Conservation (phyloP, 2,888 invertebrate genomes). For the Arge pagana region DNA sequence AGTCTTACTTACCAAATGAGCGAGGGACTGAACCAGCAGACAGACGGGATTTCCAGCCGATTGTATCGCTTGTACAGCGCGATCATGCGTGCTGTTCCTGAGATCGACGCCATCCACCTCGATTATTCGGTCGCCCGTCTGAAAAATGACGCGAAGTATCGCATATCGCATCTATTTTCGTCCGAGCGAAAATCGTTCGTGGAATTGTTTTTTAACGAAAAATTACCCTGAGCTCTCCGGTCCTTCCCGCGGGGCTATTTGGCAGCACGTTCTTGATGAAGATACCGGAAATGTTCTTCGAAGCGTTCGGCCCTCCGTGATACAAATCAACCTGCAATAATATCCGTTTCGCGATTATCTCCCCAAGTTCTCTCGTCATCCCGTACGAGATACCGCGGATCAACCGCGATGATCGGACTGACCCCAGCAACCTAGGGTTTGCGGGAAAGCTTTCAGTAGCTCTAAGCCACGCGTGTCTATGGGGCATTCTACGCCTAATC, state of each 20-base stretch:
- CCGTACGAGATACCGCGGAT: too few species aligned
- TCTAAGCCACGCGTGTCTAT: too few species aligned
- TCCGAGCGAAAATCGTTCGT: background rate
- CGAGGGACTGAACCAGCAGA: slow-evolving; percentile 85
- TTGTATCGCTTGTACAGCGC: slow-evolving; percentile 92
- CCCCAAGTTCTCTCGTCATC: too few species aligned
- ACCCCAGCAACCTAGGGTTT: too few species aligned
- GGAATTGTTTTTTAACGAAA: background rate
- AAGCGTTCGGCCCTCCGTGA: slow-evolving; percentile 69
- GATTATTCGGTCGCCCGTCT: slow-evolving; percentile 87
- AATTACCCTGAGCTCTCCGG: slow-evolving; percentile 81
- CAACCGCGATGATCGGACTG: too few species aligned
- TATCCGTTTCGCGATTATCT: too few species aligned
- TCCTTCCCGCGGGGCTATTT: slow-evolving; percentile 90
- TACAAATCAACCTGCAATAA: slow-evolving; percentile 75
- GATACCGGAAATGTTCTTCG: slow-evolving; percentile 84
- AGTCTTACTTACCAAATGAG: slow-evolving; percentile 72
- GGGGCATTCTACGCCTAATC: too few species aligned
- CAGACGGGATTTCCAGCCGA: slow-evolving; percentile 86
- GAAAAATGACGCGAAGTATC: slow-evolving; percentile 51
- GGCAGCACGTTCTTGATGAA: slow-evolving; percentile 97
- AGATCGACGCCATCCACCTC: slow-evolving; percentile 93
- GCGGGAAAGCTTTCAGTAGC: too few species aligned
- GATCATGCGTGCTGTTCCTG: slow-evolving; percentile 87
- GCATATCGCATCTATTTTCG: background rate